Percentiles rank a stretch among this genome's conserved stretches.
Conservation (phyloP, 1,140 invertebrate genomes). For the Drosophila albomicans region DNA sequence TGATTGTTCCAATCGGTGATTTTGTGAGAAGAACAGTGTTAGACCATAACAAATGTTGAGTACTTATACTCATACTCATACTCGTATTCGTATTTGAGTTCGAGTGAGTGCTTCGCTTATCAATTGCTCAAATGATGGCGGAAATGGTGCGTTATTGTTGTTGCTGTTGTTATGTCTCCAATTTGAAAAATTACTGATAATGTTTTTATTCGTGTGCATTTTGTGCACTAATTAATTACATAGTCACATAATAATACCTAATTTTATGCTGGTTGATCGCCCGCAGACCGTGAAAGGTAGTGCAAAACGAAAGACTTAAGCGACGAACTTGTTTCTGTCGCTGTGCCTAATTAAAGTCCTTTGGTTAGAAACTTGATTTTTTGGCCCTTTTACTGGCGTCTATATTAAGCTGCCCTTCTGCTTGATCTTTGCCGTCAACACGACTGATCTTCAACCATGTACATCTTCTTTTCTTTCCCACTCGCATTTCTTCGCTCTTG, state of each 20-base stretch:
- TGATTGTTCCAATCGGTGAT: slow-evolving; percentile 82
- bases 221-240: slow-evolving; percentile 62
- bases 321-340: slow-evolving; percentile 53
- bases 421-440: slow-evolving; percentile 74
- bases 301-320: slow-evolving; percentile 71
- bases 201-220: slow-evolving; percentile 44
- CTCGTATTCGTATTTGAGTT: slow-evolving; percentile 4
- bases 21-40: slow-evolving; percentile 70
- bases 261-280: slow-evolving; percentile 59
- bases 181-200: slow-evolving; percentile 46
- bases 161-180: slow-evolving; percentile 24
- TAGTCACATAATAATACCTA: slow-evolving; percentile 25
- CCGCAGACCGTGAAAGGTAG: slow-evolving; percentile 15
- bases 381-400: slow-evolving; percentile 63
- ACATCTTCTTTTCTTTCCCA: neutral
- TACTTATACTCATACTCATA: neutral
- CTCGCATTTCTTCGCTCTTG: neutral
- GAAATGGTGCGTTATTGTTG: slow-evolving; percentile 77
- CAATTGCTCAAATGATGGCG: slow-evolving; percentile 69
- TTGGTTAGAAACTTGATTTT: slow-evolving; percentile 25
- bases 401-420: slow-evolving; percentile 59
- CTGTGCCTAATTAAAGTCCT: slow-evolving; percentile 32
- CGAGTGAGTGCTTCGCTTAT: slow-evolving; percentile 56
- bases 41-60: slow-evolving; percentile 45
- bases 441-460: neutral